phyloP scores from a whole-genome alignment of 1,140 invertebrate genomes.

The Drosophila subpulchrella region DNA sequence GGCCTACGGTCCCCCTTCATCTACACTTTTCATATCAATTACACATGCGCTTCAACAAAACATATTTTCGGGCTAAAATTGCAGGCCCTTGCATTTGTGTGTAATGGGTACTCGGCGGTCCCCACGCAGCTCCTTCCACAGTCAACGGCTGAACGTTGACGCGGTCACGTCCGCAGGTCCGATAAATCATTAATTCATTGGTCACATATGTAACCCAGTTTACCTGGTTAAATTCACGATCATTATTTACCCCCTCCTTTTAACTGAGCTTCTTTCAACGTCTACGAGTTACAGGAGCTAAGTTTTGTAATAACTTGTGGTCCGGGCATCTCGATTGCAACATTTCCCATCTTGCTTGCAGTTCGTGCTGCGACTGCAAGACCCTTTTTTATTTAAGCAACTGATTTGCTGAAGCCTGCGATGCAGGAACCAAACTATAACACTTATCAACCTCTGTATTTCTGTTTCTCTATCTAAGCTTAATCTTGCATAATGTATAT shows the following conservation, averaged over 20 bases:
- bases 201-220: slow-evolving; percentile 10
- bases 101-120: slow-evolving; percentile 15
- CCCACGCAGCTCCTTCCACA: slow-evolving; percentile 12
- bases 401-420: slow-evolving; percentile 10
- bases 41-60: slow-evolving; percentile 27
- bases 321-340: slow-evolving; percentile 31
- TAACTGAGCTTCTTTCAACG: slow-evolving; percentile 1
- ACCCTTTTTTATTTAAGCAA: slow-evolving; percentile 18
- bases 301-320: slow-evolving; percentile 31
- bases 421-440: slow-evolving; percentile 24
- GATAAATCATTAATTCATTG: slow-evolving; percentile 14
- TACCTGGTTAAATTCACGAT: slow-evolving; percentile 12
- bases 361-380: slow-evolving; percentile 4
- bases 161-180: slow-evolving; percentile 38
- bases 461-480: slow-evolving; percentile 49
- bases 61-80: slow-evolving; percentile 15
- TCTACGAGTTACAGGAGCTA: slow-evolving; percentile 17
- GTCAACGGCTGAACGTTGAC: slow-evolving; percentile 1
- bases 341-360: slow-evolving; percentile 1
- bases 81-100: slow-evolving; percentile 26
- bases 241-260: slow-evolving; percentile 9
- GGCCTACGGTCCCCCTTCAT: slow-evolving; percentile 37
- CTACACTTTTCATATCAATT: slow-evolving; percentile 42
- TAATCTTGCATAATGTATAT: slow-evolving; percentile 47
- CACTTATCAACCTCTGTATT: slow-evolving; percentile 49